Evolutionary conservation across 2,113 vertebrate genomes (phyloP), one percentile per base, ranked within the genome.

Genomic region (Prochilodus magdalenae): DNA sequence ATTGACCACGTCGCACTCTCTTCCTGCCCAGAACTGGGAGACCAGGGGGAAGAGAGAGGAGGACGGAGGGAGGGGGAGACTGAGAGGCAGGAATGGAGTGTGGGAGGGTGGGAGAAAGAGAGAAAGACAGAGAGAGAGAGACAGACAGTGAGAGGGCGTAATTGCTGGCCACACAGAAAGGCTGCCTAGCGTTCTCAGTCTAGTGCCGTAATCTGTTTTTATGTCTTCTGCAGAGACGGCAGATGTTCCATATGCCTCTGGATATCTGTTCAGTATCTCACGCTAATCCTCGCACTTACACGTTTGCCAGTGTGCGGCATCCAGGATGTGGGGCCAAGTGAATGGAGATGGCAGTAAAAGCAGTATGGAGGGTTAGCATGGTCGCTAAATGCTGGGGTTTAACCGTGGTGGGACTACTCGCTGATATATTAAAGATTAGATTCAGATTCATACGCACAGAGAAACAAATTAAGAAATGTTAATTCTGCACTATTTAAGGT

Each of bases 1-100:
- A 85, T 75, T 75, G 80, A 81, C 80, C 75, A 78, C 69, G 75
- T 79, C 22, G 27, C 79, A 40, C 3, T 40, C 59, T 62, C 65
- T 84, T 73, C 24, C 67, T 75, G 76, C 62, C 71, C 12, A 57
- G 30, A 26, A 26, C 57, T 26, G 22, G 57, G 13, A 26, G 49
- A 51, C 14, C 18, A 15, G 57, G 57, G 57, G 57, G 29, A 57
- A 81, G 73, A 63, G 27, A 33, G 51, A 24, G 44, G 30, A 36
- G 40, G 79, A 36, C 30, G 62, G 53, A 74, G 60, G 53, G 62
- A 81, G 55, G 66, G 22, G 47, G 66, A 47, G 69, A 77, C 30
- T 15, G 73, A 66, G 60, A 74, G 70, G 55, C 8, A 55, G 80
- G 27, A 18, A 47, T 27, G 20, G 51, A 70, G 73, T 53, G 66